These are phyloP conservation scores for Drosophila crucigera DNA, from an alignment of 2,888 invertebrate genomes.

Conservation along the genomic window DNA sequence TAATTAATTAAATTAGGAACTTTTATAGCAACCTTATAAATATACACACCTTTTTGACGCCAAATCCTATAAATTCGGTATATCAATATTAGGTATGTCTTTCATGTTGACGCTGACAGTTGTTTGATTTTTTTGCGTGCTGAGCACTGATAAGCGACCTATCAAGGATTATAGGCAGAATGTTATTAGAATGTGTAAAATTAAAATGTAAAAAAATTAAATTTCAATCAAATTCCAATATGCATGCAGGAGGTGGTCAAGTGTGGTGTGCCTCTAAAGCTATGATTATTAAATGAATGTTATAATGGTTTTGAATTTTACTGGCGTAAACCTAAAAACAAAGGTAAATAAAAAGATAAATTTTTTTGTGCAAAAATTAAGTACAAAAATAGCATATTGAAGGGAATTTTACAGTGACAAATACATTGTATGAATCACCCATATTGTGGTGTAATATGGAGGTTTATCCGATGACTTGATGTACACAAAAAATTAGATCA, in stretches of 20 bases:
- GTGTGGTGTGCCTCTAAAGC: slow-evolving; percentile 15
- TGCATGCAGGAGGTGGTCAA: slow-evolving; percentile 36
- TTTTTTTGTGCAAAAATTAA: slow-evolving; percentile 2
- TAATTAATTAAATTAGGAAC: neutral
- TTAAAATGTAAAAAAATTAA: neutral
- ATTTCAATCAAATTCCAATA: slow-evolving; percentile 22
- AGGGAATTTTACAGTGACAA: slow-evolving; percentile 12
- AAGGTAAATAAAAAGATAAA: slow-evolving; percentile 37
- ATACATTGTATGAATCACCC: slow-evolving; percentile 6
- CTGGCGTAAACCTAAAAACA: slow-evolving; percentile 61
- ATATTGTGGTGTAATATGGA: neutral
- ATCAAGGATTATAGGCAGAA: slow-evolving; percentile 9
- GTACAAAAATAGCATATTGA: neutral
- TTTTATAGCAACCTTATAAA: neutral
- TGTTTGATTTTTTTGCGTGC: slow-evolving; percentile 84
- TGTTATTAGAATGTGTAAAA: neutral
- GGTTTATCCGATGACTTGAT: neutral
- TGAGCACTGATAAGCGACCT: slow-evolving; percentile 85
- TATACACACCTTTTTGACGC: slow-evolving; percentile 80
- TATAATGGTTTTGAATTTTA: slow-evolving; percentile 26
- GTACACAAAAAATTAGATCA: slow-evolving; percentile 2
- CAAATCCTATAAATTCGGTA: slow-evolving; percentile 83
- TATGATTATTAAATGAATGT: slow-evolving; percentile 13
- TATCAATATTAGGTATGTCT: slow-evolving; percentile 83
- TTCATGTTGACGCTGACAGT: slow-evolving; percentile 83